Evolutionary conservation across 2,888 invertebrate species (phyloP).

Genomic region (Tricholauxania praeusta): DNA sequence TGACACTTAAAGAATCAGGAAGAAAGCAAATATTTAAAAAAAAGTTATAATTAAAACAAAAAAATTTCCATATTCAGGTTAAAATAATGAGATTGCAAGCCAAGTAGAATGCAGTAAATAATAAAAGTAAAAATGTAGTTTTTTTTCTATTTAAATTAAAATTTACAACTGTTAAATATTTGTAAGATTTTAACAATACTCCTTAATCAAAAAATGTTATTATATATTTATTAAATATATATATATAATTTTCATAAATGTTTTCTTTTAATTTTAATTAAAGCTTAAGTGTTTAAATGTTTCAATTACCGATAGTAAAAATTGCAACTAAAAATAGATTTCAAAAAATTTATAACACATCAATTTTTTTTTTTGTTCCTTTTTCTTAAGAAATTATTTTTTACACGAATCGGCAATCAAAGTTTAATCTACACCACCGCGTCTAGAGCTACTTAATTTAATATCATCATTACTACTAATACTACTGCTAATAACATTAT

Average conservation of each 20-base stretch:
- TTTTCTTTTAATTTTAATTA: not conserved
- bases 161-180: too few species aligned
- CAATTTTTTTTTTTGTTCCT: not conserved
- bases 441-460: not conserved
- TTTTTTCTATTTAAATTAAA: too few species aligned
- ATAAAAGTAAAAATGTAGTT: not conserved
- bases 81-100: too few species aligned
- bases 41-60: too few species aligned
- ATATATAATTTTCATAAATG: not conserved
- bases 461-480: conserved; percentile 10
- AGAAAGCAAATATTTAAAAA: too few species aligned
- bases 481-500: not conserved
- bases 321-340: too few species aligned
- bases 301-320: too few species aligned
- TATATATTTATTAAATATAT: not conserved
- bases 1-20: too few species aligned
- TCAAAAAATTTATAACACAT: not conserved
- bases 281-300: not conserved
- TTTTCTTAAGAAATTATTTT: not conserved
- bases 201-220: not conserved
- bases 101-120: too few species aligned
- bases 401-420: not conserved
- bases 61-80: too few species aligned
- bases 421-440: too few species aligned
- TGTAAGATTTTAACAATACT: not conserved